These are phyloP conservation scores for Platysteira castanea DNA, from an alignment of 2,113 vertebrate species.

Conservation along the genomic window DNA sequence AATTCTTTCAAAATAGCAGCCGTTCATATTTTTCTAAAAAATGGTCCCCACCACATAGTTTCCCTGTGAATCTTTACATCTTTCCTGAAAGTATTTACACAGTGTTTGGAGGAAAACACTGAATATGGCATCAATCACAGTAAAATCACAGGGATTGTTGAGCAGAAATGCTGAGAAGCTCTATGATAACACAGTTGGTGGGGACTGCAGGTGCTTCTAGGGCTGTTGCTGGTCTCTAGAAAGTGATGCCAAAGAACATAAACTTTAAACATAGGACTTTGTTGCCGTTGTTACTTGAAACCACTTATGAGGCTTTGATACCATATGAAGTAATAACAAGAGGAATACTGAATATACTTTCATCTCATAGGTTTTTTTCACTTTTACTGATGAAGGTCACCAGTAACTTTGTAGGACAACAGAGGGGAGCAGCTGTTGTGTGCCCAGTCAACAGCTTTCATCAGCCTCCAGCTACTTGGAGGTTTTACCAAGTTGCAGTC, in stretches of 20 bases:
- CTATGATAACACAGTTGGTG: fast-evolving
- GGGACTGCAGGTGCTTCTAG: background rate
- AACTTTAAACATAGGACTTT: background rate
- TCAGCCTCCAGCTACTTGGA: background rate
- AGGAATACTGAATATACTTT: background rate
- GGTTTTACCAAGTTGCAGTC: background rate
- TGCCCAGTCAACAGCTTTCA: background rate
- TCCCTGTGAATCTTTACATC: background rate
- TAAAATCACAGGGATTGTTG: background rate
- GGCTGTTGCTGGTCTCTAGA: background rate
- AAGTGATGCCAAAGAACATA: background rate
- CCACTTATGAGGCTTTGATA: background rate
- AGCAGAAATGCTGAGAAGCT: background rate
- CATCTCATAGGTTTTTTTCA: background rate
- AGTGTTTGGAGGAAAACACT: background rate
- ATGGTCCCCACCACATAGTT: background rate
- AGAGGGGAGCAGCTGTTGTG: background rate
- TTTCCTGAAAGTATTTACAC: background rate
- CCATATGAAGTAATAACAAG: background rate
- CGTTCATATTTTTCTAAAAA: background rate
- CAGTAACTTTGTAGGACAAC: background rate
- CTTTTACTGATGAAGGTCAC: background rate
- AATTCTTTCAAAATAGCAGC: background rate
- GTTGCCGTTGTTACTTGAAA: background rate
- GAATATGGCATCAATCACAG: background rate